phyloP scores from a whole-genome alignment of 2,888 invertebrate genomes.

The Yponomeuta sedellus region DNA sequence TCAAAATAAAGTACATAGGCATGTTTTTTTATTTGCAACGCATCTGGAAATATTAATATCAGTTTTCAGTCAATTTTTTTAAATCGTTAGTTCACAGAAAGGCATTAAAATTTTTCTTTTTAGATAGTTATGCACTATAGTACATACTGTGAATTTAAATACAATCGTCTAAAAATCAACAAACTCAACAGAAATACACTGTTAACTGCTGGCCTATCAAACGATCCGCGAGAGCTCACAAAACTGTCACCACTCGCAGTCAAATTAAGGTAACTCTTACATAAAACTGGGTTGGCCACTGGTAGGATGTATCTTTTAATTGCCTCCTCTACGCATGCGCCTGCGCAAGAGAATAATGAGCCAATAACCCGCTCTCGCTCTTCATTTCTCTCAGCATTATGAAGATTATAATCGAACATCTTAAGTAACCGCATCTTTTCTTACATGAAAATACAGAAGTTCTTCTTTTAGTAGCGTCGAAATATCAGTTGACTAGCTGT shows the following conservation, averaged over 20 bases:
- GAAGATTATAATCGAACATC: conserved; percentile 3
- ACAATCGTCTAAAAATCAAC: background rate
- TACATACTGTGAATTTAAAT: background rate
- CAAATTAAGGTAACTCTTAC: background rate
- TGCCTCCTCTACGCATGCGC: background rate
- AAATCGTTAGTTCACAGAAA: too few relatives aligned
- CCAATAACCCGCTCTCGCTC: conserved; percentile 8
- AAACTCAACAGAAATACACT: too few relatives aligned
- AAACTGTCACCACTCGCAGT: background rate
- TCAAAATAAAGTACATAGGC: too few relatives aligned
- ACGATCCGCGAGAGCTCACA: background rate
- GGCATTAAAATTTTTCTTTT: too few relatives aligned
- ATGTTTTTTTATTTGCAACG: too few relatives aligned
- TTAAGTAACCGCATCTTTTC: background rate
- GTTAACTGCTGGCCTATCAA: background rate
- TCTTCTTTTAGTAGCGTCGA: background rate
- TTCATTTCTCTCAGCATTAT: background rate
- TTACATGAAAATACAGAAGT: background rate
- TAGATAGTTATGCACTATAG: too few relatives aligned
- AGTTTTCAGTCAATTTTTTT: too few relatives aligned
- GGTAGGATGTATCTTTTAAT: conserved; percentile 8
- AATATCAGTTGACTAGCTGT: background rate
- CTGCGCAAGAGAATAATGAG: conserved; percentile 1
- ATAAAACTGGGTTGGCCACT: background rate
- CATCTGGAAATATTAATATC: too few relatives aligned